Base-by-base conservation (phyloP, 2,797 vertebrate species). In the Glossophaga mutica region DNA sequence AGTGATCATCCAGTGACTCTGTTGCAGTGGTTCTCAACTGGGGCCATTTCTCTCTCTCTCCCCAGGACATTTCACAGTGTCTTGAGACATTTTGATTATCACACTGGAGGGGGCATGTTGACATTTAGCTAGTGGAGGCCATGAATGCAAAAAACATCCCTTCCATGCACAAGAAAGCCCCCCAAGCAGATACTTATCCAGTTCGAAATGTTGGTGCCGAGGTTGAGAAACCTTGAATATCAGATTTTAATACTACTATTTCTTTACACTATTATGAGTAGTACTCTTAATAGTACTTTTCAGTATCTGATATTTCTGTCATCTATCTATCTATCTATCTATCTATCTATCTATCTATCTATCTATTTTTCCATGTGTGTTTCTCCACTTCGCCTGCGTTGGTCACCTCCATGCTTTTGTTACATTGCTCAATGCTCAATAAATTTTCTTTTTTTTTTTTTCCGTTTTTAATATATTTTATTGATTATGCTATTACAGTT, bases 341-440 rank as follows among this genome's bases (percentile, higher is more conserved):
- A n/a, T n/a, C n/a, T 70, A 12, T 39, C 92, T 94, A 44, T 65
- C 91, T 94, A 37, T 55, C n/a, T 70, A 12, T 39, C 92, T 94
- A 44, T 65, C 91, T 94, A 37, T 55, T 87, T 82, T 55, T 76
- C 52, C 8, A 65, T 67, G 18, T 78, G 12, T 87, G 12, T 79
- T 95, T 84, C 65, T 65, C 65, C 39, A 48, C 48, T 44, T 90
- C 85, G n/a, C 6, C 19, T 65, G 8, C 39, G 12, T 46, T 26
- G 37, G 22, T 15, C 29, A 39, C 34, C 19, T 84, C 4, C 46
- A 21, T 82, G 91, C 93, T 50, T 85, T 94, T 24, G 48, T 83
- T 24, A 73, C 24, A 19, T 21, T 29, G 26, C 76, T 71, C 18
- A 52, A 9, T 62, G 52, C 62, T 82, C 62, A 62, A 0, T 89